phyloP scores from a whole-genome alignment of 2,797 vertebrate species.

The Eleutherodactylus coqui region DNA sequence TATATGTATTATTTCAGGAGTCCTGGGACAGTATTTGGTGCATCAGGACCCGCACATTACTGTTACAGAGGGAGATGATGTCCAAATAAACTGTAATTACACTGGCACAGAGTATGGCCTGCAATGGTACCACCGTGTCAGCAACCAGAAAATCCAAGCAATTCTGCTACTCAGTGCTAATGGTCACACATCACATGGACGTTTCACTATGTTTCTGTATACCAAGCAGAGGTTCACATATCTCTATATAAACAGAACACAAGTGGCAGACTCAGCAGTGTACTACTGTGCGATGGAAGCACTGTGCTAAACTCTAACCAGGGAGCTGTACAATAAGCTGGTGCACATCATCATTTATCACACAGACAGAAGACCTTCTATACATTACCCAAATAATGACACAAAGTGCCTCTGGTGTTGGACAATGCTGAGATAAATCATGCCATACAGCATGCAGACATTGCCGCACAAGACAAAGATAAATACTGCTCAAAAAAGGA shows the following conservation, averaged over 20 bases:
- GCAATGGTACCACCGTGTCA: slow-evolving; percentile 40
- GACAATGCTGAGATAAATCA: too few relatives aligned
- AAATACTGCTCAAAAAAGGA: too few relatives aligned
- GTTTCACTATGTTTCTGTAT: slow-evolving; percentile 31
- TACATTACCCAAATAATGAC: neutral
- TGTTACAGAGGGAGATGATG: slow-evolving; percentile 11
- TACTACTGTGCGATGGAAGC: slow-evolving; percentile 54
- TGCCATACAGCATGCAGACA: too few relatives aligned
- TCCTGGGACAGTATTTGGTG: slow-evolving; percentile 34
- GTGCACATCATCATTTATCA: neutral
- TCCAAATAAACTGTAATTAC: slow-evolving; percentile 40
- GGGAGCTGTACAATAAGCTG: neutral
- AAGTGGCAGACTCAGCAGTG: slow-evolving; percentile 41
- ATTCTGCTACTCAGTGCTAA: neutral
- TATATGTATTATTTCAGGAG: slow-evolving; percentile 29
- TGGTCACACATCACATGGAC: neutral
- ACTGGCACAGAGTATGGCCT: slow-evolving; percentile 51
- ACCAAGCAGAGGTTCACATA: slow-evolving; percentile 31
- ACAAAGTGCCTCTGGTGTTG: too few relatives aligned
- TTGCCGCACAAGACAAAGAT: too few relatives aligned
- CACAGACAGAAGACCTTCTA: too few relatives aligned
- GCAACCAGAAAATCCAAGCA: neutral
- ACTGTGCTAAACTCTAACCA: slow-evolving; percentile 24
- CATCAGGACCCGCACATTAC: neutral
- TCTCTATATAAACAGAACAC: neutral